A percentile compares a stretch with the other conserved stretches of the same genome.
Evolutionary conservation across 2,113 vertebrate species (phyloP).

Genomic region (Scytalopus superciliaris): DNA sequence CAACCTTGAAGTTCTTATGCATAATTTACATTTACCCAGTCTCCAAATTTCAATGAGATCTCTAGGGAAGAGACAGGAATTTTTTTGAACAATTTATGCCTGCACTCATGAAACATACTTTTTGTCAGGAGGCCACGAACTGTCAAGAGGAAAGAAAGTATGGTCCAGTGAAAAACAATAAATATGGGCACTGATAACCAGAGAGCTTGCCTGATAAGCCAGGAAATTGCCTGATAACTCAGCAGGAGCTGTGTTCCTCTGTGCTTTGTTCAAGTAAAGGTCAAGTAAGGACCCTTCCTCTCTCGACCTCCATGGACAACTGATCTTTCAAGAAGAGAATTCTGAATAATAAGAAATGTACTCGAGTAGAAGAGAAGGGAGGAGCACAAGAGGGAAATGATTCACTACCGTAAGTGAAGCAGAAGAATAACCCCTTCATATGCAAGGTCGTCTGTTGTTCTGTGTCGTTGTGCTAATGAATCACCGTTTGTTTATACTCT

Average conservation of each 20-base stretch:
- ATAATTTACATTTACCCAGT: not conserved
- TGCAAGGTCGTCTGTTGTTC: slow-evolving; percentile 64
- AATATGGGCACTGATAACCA: not conserved
- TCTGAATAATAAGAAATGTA: not conserved
- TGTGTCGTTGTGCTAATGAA: slow-evolving; percentile 59
- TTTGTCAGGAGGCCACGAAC: not conserved
- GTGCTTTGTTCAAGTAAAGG: not conserved
- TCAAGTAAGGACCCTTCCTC: not conserved
- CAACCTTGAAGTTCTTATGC: not conserved
- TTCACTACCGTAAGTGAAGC: slow-evolving; percentile 21
- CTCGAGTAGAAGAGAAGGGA: slow-evolving; percentile 20
- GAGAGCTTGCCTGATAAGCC: not conserved
- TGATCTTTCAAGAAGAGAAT: slow-evolving; percentile 14
- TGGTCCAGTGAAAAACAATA: not conserved
- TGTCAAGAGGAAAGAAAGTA: not conserved
- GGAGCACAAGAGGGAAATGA: slow-evolving; percentile 44
- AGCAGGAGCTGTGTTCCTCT: not conserved
- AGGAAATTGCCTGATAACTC: not conserved
- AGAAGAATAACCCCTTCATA: slow-evolving; percentile 66
- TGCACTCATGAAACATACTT: not conserved
- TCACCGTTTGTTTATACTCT: slow-evolving; percentile 58
- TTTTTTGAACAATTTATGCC: not conserved
- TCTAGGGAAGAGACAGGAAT: not conserved
- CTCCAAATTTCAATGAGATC: not conserved
- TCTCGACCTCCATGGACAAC: not conserved